Conservation (phyloP, 2,797 vertebrate species). For the Gymnothorax reevesii region DNA sequence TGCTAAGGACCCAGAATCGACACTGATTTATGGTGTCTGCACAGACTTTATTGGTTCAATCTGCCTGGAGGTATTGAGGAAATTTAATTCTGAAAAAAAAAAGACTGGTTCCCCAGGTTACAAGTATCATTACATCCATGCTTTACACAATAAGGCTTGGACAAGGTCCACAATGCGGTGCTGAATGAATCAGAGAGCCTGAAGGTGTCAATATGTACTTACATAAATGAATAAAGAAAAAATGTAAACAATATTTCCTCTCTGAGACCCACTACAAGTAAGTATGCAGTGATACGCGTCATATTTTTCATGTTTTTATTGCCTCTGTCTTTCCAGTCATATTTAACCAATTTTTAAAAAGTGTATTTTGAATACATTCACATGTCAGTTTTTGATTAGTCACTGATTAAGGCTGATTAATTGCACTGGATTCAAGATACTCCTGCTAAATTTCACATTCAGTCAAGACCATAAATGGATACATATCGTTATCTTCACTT, state of each 20-base stretch:
- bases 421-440: too few species aligned
- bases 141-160: neutral
- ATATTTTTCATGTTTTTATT: neutral
- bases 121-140: slow-evolving; percentile 17
- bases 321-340: too few species aligned
- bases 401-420: too few species aligned
- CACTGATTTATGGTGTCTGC: slow-evolving; percentile 20
- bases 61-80: slow-evolving; percentile 20
- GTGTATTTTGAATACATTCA: too few species aligned
- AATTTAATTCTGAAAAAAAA: slow-evolving; percentile 32
- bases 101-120: slow-evolving; percentile 23
- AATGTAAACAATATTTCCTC: neutral
- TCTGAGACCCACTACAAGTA: neutral
- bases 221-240: neutral
- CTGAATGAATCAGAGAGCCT: neutral
- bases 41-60: slow-evolving; percentile 26
- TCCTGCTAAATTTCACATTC: too few species aligned
- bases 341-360: too few species aligned
- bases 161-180: neutral
- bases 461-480: too few species aligned
- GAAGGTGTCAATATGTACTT: neutral
- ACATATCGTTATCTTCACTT: too few species aligned
- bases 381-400: too few species aligned
- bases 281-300: neutral
- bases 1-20: neutral